Evolutionary conservation across 2,113 vertebrate species (phyloP).

Genomic region (Mola mola): DNA sequence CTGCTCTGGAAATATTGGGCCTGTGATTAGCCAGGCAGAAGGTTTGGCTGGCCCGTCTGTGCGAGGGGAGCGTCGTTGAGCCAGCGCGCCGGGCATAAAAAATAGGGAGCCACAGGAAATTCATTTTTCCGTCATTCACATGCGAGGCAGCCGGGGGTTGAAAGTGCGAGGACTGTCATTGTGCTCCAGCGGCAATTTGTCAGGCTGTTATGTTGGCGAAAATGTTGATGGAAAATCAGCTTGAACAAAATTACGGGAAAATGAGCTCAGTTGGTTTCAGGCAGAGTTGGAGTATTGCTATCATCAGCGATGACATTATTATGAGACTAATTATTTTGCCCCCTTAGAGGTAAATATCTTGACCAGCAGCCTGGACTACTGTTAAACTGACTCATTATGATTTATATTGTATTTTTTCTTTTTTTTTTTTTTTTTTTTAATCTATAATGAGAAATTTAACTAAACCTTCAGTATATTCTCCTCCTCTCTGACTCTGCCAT

Average conservation of each 20-base stretch:
- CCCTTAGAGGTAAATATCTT: constrained; percentile 4
- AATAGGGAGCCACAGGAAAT: constrained; percentile 36
- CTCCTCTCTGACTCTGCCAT: constrained; percentile 12
- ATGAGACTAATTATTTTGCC: constrained; percentile 25
- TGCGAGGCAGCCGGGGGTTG: constrained; percentile 27
- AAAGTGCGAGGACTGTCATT: constrained; percentile 45
- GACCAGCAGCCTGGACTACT: neutral
- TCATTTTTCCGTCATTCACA: constrained; percentile 48
- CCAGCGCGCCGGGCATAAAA: constrained; percentile 19
- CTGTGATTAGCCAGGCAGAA: constrained; percentile 73
- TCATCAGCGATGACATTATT: constrained; percentile 16
- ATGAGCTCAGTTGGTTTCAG: constrained; percentile 51
- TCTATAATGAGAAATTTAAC: constrained; percentile 22
- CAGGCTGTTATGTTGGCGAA: constrained; percentile 45
- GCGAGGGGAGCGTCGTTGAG: constrained; percentile 36
- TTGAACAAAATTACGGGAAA: constrained; percentile 62
- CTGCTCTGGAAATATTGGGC: constrained; percentile 78
- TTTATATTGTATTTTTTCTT: neutral
- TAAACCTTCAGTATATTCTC: constrained; percentile 7
- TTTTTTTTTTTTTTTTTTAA: constrained; percentile 14
- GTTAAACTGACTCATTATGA: neutral
- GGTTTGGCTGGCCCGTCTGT: constrained; percentile 67
- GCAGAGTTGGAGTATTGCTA: constrained; percentile 30
- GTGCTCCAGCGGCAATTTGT: constrained; percentile 64
- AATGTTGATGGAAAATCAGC: constrained; percentile 55